Percentiles rank a stretch among this genome's conserved stretches.
These are phyloP conservation scores for Acheta domesticus DNA, from an alignment of 2,888 invertebrate genomes.

Conservation along the genomic window DNA sequence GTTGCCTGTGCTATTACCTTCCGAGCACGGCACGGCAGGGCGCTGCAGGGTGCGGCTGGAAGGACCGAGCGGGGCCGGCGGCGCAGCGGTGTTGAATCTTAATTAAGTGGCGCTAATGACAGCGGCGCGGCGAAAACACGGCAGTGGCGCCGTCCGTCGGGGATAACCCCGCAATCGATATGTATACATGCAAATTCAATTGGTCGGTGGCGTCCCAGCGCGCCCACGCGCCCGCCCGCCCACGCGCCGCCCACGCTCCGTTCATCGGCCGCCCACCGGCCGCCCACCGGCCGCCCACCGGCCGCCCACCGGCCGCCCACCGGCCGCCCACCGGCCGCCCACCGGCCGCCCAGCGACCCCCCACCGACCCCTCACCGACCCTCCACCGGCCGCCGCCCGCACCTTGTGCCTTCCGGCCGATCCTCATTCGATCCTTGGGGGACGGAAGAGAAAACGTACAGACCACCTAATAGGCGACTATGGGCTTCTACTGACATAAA, in stretches of 20 bases:
- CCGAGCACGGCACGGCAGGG: background rate
- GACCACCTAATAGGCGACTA: too few species aligned
- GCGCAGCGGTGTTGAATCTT: slow-evolving; percentile 1
- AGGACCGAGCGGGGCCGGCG: background rate
- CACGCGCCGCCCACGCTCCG: background rate
- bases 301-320: too few species aligned
- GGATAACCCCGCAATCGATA: slow-evolving; percentile 10
- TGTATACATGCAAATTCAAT: slow-evolving; percentile 18
- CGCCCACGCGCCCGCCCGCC: background rate
- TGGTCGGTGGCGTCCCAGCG: slow-evolving; percentile 6
- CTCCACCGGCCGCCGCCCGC: too few species aligned
- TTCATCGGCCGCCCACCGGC: background rate
- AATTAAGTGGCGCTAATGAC: slow-evolving; percentile 18
- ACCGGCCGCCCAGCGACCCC: too few species aligned
- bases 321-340: too few species aligned
- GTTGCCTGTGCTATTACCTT: too few species aligned
- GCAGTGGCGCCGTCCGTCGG: background rate
- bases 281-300: too few species aligned
- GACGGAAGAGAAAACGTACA: too few species aligned
- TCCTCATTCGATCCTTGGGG: too few species aligned
- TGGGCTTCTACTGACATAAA: too few species aligned
- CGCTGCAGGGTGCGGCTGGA: background rate
- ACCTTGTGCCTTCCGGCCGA: too few species aligned
- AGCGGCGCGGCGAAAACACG: slow-evolving; percentile 9
- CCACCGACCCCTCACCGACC: too few species aligned